These are phyloP conservation scores for Myotis planiceps DNA, from an alignment of 2,797 vertebrate species.

Conservation along the genomic window DNA sequence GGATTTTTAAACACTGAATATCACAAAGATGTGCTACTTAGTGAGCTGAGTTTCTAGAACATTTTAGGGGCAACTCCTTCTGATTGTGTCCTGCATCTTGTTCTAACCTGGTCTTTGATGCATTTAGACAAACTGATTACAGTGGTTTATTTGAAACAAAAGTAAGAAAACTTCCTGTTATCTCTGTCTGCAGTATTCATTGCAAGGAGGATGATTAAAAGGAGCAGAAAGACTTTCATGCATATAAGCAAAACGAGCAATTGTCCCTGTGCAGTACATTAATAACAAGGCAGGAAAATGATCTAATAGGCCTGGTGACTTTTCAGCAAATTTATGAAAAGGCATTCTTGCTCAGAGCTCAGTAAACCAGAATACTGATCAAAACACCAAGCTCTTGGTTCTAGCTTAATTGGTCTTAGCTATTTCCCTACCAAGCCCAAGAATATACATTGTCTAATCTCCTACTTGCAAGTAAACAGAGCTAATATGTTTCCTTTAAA, in stretches of 20 bases:
- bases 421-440: not conserved
- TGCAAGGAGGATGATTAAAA: not conserved
- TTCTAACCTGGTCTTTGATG: not conserved
- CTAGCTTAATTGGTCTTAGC: not conserved
- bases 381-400: not conserved
- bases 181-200: not conserved
- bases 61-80: not conserved
- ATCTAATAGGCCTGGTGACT: not conserved
- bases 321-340: not conserved
- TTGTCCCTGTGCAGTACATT: not conserved
- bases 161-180: not conserved
- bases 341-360: not conserved
- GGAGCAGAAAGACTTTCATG: not conserved
- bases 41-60: not conserved
- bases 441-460: not conserved
- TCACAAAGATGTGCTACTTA: not conserved
- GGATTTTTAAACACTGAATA: not conserved
- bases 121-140: not conserved
- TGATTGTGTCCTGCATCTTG: not conserved
- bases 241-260: not conserved
- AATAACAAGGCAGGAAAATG: not conserved
- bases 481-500: not conserved
- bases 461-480: not conserved
- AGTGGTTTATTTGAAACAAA: conserved; percentile 18
- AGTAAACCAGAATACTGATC: not conserved